Evolutionary conservation across 2,797 vertebrate genomes (phyloP), one percentile per base, ranked within the genome.

Genomic region (Muscicapa comitata): DNA sequence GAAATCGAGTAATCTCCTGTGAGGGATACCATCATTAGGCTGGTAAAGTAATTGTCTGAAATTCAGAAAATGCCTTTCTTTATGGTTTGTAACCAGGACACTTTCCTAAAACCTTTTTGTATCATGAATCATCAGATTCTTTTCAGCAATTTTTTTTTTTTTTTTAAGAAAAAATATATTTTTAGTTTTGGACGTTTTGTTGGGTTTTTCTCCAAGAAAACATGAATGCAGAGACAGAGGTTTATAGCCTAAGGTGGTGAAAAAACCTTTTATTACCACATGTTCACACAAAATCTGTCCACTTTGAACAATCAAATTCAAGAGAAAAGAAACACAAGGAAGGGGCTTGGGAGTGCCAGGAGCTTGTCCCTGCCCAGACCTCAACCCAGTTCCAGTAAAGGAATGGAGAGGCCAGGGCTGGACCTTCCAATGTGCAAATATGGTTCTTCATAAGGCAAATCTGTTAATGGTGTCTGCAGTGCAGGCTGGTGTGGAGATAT

Each of bases 111-210:
- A 76, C 10, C 2, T 42, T 79, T 72, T 45, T 51, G 13, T 67
- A 11, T 33, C 0, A 0, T 13, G 28, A 81, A 29, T 37, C 40
- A 29, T 26, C 9, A 26, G 7, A 37, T 55, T 78, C 25, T 65
- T 81, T 54, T 50, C 17, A 70, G 13, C 38, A 72, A 79, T 23
- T 53, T 20, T 53, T 4, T 17, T 29, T 45, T 17, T 3, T 17
- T 25, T 18, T 51, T 5, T 20, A 37, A 55, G 54, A 26, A 43
- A 9, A 48, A 1, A 53, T 1, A 7, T 6, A 13, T 5, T 42
- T 73, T 24, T 13, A 6, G 2, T 62, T 59, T 72, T 5, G 8
- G 14, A 1, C 6, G 0, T 1, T 38, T 66, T 67, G 8, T 25
- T 78, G 18, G 2, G 1, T 11, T 76, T 91, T 88, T 23, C n/a